Percentiles rank a stretch among this genome's conserved stretches.
Conservation (phyloP, 1,140 invertebrate species). For the Alviniconcha marisindica region DNA sequence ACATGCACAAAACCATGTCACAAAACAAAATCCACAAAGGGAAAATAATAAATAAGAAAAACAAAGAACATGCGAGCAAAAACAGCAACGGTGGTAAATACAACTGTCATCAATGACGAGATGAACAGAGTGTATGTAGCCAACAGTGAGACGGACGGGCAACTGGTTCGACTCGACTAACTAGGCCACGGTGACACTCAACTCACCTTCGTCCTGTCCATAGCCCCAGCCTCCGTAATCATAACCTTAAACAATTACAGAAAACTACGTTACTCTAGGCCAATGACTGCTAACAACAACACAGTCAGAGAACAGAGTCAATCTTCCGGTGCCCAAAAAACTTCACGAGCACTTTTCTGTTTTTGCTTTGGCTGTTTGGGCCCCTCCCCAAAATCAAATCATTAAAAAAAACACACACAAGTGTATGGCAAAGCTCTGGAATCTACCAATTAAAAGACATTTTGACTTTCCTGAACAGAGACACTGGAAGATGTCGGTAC, state of each 20-base stretch:
- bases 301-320: not conserved
- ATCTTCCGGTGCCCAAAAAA: too few species aligned
- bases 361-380: too few species aligned
- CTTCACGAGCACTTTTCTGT: too few species aligned
- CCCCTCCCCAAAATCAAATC: too few species aligned
- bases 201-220: conserved; percentile 83
- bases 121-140: not conserved
- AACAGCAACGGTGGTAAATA: not conserved
- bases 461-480: too few species aligned
- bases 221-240: conserved; percentile 69
- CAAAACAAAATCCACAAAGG: not conserved
- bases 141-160: not conserved
- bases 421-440: too few species aligned
- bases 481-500: too few species aligned
- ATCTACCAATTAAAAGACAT: too few species aligned
- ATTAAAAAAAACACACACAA: too few species aligned
- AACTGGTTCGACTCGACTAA: not conserved
- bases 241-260: conserved; percentile 58
- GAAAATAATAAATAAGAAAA: not conserved
- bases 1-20: too few species aligned
- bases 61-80: too few species aligned
- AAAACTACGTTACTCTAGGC: conserved; percentile 36
- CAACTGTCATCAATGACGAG: not conserved
- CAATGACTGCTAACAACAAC: not conserved
- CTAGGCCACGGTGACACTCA: conserved; percentile 21